Base-by-base conservation (phyloP, 2,113 vertebrate genomes). In the Cisticola juncidis region DNA sequence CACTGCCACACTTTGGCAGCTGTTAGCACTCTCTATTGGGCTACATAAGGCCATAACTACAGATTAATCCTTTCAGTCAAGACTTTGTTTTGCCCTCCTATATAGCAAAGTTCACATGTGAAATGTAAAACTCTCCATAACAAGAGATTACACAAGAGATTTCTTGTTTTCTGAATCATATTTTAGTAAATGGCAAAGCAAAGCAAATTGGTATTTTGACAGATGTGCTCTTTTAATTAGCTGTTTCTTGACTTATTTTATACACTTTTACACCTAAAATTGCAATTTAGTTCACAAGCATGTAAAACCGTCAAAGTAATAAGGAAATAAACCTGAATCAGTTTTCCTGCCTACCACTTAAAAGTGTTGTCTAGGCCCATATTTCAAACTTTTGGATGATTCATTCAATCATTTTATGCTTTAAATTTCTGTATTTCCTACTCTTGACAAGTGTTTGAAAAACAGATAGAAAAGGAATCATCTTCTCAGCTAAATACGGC, bases 361-460 rank as follows among this genome's bases (percentile, higher is more conserved):
- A 69, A 83, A 82, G 21, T 78, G 44, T 53, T 81, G 24, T 68
- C 65, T 88, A 88, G 61, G 84, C 29, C 5, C 9, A 15, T 60
- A 86, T 62, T 73, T 94, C 73, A 91, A 74, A 40, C 53, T 79
- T 81, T 47, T 74, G 3, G 9, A 74, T 26, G 11, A 53, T 54
- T 86, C 45, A 25, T 61, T 92, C 61, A 76, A 45, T 61, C 45
- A 81, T 72, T 91, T 85, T 31, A 76, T 38, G 23, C 24, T 89
- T 84, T 89, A 45, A 6, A 61, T 94, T 81, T 90, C 56, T 81
- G 3, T 42, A 53, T 74, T 81, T 83, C 26, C 9, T 77, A 13
- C 44, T 91, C 54, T 65, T 94, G 71, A 88, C 57, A 90, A 86
- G 36, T 25, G 80, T 91, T 73, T 20, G 12, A 81, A 72, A 69